Evolutionary conservation across 2,888 invertebrate genomes (phyloP), one percentile per base, ranked within the genome.

Genomic region (Aphrophora alni): DNA sequence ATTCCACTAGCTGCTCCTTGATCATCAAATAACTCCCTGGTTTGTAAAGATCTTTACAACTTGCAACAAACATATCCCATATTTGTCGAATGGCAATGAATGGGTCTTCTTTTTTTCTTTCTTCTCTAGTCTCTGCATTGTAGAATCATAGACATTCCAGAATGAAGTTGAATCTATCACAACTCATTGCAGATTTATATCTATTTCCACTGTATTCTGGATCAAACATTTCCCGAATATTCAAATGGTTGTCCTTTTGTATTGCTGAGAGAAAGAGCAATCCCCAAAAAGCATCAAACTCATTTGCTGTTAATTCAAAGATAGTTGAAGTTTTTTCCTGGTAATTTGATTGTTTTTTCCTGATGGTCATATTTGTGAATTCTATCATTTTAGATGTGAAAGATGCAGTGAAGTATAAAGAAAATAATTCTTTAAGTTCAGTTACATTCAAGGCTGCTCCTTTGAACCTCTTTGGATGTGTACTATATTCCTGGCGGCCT

Each of bases 71-170:
- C 14, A 44, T n/a, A 26, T 80, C 77, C 81, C 81, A 84, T 25
- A 84, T 75, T 33, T 81, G 38, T 28, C 82, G 73, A 70, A 84
- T 83, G 7, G 80, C 38, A n/a, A 77, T 51, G 25, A 84, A 83
- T 38, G 51, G 77, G 38, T 83, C 83, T 25, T 28, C 28, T 26
- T 5, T 33, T 51, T 28, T 81, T 24, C 81, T 78, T 5, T 78
- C 79, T 7, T 71, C 25, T 75, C 73, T 80, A 24, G 71, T 81
- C 28, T 14, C 26, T 38, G 26, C 51, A 38, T 80, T 72, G 28
- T 82, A 80, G 72, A 82, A 82, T 17, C 81, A 27, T 5, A 83
- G 28, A 69, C 73, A 59, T 25, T 68, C 28, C 17, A 68, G 72
- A 21, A 83, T 72, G 59, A 82, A 82, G 26, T 69, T 75, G 78